phyloP scores from a whole-genome alignment of 2,888 invertebrate genomes.

The Drosophila meridiana region DNA sequence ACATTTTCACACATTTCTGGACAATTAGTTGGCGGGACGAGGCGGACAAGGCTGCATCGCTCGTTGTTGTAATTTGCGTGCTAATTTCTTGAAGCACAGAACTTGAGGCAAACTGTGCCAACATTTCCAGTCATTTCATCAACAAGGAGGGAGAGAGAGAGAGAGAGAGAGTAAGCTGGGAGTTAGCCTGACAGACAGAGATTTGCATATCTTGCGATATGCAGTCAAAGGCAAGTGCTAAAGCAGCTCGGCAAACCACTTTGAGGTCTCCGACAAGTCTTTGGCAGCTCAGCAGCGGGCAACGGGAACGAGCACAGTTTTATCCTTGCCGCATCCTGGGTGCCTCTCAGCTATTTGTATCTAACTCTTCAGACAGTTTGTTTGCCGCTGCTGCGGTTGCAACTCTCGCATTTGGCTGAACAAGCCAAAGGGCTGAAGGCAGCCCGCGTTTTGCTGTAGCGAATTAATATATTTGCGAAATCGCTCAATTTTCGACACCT shows the following conservation, averaged over 20 bases:
- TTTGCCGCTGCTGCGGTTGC: slow-evolving; percentile 35
- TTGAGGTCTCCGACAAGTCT: slow-evolving; percentile 44
- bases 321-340: slow-evolving; percentile 14
- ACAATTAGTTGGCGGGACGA: slow-evolving; percentile 23
- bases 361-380: slow-evolving; percentile 20
- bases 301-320: not conserved
- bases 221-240: slow-evolving; percentile 44
- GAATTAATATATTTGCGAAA: slow-evolving; percentile 43
- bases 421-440: slow-evolving; percentile 10
- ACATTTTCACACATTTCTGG: slow-evolving; percentile 42
- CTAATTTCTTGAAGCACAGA: slow-evolving; percentile 64
- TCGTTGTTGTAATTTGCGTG: slow-evolving; percentile 66
- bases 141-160: slow-evolving; percentile 31
- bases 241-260: slow-evolving; percentile 47
- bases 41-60: not conserved
- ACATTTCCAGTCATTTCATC: slow-evolving; percentile 56
- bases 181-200: slow-evolving; percentile 10
- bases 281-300: slow-evolving; percentile 12
- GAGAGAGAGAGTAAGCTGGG: not conserved
- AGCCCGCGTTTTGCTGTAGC: not conserved
- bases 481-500: slow-evolving; percentile 33
- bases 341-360: slow-evolving; percentile 23
- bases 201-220: slow-evolving; percentile 69
- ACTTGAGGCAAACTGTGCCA: slow-evolving; percentile 58
- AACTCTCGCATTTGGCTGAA: slow-evolving; percentile 11